Percentiles rank a stretch among this genome's conserved stretches.
Evolutionary conservation across 2,888 invertebrate species (phyloP).

Genomic region (Pyrrhopygopsis socrates): DNA sequence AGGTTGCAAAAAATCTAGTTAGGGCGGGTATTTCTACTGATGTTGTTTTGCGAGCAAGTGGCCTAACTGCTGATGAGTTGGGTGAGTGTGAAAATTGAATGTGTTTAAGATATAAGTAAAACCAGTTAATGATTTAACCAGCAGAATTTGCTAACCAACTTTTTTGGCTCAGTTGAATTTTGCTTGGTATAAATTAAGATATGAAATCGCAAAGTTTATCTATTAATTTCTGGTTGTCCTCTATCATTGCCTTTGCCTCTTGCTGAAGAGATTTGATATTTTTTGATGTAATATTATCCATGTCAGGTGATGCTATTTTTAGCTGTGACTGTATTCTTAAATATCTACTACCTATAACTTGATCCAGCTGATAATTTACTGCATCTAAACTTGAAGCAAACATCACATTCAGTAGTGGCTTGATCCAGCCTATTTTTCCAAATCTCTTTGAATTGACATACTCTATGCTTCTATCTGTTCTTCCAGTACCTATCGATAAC

Average conservation of each 20-base stretch:
- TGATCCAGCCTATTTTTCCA: neutral
- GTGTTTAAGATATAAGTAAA: constrained; percentile 3
- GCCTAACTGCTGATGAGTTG: neutral
- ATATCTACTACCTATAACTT: neutral
- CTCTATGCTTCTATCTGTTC: constrained; percentile 3
- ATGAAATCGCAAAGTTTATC: too few relatives aligned
- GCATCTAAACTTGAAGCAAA: neutral
- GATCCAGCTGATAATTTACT: neutral
- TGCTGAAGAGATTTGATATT: constrained; percentile 3
- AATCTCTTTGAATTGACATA: neutral
- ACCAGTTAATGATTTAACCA: neutral
- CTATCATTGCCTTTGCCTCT: neutral
- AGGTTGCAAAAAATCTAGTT: constrained; percentile 20
- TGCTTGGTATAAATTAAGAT: too few relatives aligned
- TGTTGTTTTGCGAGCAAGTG: constrained; percentile 16
- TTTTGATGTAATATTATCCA: constrained; percentile 3
- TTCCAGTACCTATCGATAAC: neutral
- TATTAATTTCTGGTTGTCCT: neutral
- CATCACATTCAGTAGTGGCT: neutral
- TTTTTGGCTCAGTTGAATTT: too few relatives aligned
- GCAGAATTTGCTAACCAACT: too few relatives aligned
- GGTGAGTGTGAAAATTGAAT: neutral
- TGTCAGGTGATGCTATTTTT: neutral
- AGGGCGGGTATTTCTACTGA: constrained; percentile 22
- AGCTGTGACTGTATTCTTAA: neutral